Percentiles rank a stretch among this genome's conserved stretches.
These are phyloP conservation scores for Cryptotis parvus DNA, from an alignment of 2,113 vertebrate genomes.

Conservation along the genomic window DNA sequence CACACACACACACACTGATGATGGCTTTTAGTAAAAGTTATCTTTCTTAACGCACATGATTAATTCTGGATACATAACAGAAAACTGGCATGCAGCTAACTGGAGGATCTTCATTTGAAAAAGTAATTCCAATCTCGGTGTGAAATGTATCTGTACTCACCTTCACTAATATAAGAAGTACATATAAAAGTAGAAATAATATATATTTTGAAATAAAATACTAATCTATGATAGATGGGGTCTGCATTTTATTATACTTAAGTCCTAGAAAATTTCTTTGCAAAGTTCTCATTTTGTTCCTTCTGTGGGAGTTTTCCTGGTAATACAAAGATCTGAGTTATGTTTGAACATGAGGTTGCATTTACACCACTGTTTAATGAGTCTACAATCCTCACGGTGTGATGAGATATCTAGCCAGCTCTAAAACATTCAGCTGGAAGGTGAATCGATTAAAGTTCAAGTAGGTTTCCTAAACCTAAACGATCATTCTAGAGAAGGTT, in stretches of 20 bases:
- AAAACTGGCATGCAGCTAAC: background rate
- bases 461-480: constrained; percentile 5
- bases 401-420: background rate
- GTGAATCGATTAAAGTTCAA: background rate
- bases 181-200: background rate
- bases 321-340: background rate
- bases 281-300: background rate
- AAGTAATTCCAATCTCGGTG: background rate
- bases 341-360: constrained; percentile 10
- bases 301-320: constrained; percentile 1
- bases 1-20: too few species aligned
- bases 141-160: background rate
- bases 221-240: background rate
- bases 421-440: background rate
- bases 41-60: constrained; percentile 30
- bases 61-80: constrained; percentile 38
- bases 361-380: background rate
- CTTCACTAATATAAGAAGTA: background rate
- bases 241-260: background rate
- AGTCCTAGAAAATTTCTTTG: background rate
- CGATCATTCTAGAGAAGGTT: background rate
- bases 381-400: background rate
- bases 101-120: background rate
- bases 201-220: constrained; percentile 12
- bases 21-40: too few species aligned